Evolutionary conservation across 2,797 vertebrate genomes (phyloP).

Genomic region (Numenius phaeopus): DNA sequence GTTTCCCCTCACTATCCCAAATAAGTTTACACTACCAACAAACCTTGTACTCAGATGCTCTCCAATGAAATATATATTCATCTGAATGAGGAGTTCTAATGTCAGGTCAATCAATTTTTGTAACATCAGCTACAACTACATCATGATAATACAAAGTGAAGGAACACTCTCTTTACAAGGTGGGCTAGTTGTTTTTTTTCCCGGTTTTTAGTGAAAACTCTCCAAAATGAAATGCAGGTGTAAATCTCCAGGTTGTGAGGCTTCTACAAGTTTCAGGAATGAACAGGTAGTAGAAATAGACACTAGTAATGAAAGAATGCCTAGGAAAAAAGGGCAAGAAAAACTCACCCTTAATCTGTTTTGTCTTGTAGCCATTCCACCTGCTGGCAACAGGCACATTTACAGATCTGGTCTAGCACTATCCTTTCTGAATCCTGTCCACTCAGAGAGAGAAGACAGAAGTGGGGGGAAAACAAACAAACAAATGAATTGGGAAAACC

Average conservation of each 20-base stretch:
- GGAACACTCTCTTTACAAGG: not conserved
- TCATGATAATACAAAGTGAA: not conserved
- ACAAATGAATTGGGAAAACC: not conserved
- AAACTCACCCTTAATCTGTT: not conserved
- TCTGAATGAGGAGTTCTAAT: not conserved
- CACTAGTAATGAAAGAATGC: not conserved
- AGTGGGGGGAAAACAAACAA: not conserved
- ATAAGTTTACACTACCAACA: not conserved
- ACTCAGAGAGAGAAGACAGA: not conserved
- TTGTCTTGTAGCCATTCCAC: not conserved
- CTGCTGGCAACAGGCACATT: not conserved
- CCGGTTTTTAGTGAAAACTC: not conserved
- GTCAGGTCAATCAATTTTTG: not conserved
- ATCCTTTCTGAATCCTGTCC: not conserved
- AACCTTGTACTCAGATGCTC: not conserved
- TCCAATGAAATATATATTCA: not conserved
- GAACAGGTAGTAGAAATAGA: not conserved
- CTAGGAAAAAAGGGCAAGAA: not conserved
- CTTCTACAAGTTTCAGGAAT: not conserved
- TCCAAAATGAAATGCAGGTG: not conserved
- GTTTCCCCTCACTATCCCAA: not conserved
- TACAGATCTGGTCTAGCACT: not conserved
- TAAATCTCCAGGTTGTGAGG: not conserved
- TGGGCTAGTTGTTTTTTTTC: rapidly evolving
- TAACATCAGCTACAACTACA: not conserved